A percentile compares a stretch with the other conserved stretches of the same genome.
Conservation (phyloP, 2,888 invertebrate genomes). For the Liopterus haemorrhoidalis region DNA sequence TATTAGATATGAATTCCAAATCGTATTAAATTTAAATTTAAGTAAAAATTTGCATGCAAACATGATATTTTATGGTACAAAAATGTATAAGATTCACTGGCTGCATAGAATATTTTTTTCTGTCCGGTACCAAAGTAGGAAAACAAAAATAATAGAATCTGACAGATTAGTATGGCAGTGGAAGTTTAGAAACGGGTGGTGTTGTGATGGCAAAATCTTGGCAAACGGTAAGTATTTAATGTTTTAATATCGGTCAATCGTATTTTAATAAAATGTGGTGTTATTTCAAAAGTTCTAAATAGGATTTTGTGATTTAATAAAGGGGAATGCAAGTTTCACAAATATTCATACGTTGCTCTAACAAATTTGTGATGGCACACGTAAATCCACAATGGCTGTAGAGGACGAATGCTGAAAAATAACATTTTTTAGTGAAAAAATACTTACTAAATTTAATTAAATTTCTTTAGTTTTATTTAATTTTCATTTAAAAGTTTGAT, state of each 20-base stretch:
- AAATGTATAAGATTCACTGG: conserved; percentile 10
- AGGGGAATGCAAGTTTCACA: conserved; percentile 13
- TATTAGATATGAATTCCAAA: neutral
- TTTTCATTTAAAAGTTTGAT: too few species aligned
- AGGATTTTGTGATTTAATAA: neutral
- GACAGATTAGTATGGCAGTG: conserved; percentile 53
- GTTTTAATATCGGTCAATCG: neutral
- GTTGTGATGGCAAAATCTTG: conserved; percentile 74
- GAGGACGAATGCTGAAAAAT: conserved; percentile 36
- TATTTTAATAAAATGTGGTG: neutral
- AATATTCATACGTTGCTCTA: conserved; percentile 23
- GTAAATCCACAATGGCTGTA: conserved; percentile 46
- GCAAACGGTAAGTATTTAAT: conserved; percentile 66
- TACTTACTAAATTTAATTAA: conserved; percentile 26
- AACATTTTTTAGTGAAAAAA: conserved; percentile 24
- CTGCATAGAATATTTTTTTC: conserved; percentile 28
- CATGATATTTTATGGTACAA: conserved; percentile 13
- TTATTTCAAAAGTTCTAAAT: conserved; percentile 10
- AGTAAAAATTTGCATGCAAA: conserved; percentile 8
- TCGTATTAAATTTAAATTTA: too few species aligned
- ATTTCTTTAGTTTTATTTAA: conserved; percentile 12
- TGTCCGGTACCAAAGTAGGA: conserved; percentile 33
- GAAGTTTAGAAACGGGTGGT: conserved; percentile 72
- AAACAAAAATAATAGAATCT: conserved; percentile 38
- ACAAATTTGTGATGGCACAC: conserved; percentile 25